Conservation (phyloP, 1,140 invertebrate genomes). For the Nasonia giraulti region DNA sequence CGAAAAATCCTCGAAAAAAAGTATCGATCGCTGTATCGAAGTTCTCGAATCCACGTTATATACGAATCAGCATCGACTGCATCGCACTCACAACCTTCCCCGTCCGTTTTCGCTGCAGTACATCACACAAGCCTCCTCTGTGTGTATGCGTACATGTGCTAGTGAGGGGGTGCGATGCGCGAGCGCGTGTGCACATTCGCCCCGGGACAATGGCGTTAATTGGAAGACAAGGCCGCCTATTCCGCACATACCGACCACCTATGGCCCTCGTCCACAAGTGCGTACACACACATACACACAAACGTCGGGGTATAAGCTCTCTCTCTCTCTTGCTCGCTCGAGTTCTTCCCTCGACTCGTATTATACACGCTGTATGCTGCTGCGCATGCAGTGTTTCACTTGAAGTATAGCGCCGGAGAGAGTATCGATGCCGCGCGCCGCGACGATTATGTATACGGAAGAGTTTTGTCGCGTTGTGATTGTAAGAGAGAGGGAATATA, state of each 20-base stretch:
- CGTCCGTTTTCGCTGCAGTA: background rate
- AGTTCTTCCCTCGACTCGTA: background rate
- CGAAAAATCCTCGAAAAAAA: too few relatives aligned
- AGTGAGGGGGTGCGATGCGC: background rate
- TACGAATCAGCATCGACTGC: background rate
- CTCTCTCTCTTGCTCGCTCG: background rate
- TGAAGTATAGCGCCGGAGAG: too few relatives aligned
- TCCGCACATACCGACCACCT: slow-evolving; percentile 34
- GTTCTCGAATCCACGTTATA: too few relatives aligned
- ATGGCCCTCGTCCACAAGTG: slow-evolving; percentile 40
- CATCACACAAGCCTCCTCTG: background rate
- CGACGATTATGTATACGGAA: background rate
- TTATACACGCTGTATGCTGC: background rate
- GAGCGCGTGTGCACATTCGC: slow-evolving; percentile 28
- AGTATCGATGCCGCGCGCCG: background rate
- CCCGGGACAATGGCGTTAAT: slow-evolving; percentile 51
- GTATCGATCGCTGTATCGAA: too few relatives aligned
- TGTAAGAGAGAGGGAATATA: too few relatives aligned
- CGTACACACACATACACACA: background rate
- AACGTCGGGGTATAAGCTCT: background rate
- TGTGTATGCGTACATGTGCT: too few relatives aligned
- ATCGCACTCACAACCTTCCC: background rate
- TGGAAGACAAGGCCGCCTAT: slow-evolving; percentile 46
- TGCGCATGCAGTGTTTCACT: too few relatives aligned
- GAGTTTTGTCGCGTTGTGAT: background rate